phyloP scores from a whole-genome alignment of 1,140 invertebrate genomes.

The Apis dorsata region DNA sequence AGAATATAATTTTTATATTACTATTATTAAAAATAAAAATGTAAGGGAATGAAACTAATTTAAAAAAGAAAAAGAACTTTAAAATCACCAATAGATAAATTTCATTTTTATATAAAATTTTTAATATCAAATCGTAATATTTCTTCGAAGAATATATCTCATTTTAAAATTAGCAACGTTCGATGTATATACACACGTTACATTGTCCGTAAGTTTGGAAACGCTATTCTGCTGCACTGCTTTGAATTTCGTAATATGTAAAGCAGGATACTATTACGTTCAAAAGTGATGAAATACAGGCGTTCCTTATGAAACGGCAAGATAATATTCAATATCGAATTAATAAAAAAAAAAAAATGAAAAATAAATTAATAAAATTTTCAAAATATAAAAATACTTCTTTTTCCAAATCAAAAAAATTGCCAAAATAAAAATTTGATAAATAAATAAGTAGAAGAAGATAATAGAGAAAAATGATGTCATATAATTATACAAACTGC shows the following conservation, averaged over 20 bases:
- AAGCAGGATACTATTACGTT: not conserved
- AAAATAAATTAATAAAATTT: not conserved
- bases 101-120: not conserved
- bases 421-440: too few species aligned
- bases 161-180: not conserved
- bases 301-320: not conserved
- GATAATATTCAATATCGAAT: not conserved
- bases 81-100: not conserved
- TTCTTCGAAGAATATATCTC: not conserved
- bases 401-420: too few species aligned
- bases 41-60: not conserved
- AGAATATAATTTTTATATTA: too few species aligned
- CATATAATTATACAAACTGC: too few species aligned
- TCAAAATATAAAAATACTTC: too few species aligned
- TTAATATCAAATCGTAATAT: not conserved
- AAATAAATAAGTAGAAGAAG: too few species aligned
- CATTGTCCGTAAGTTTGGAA: not conserved
- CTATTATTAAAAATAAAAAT: not conserved
- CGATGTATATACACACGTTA: not conserved
- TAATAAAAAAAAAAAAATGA: not conserved
- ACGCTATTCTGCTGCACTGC: not conserved
- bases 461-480: too few species aligned
- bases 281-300: slow-evolving; percentile 3
- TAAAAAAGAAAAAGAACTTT: not conserved
- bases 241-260: not conserved